Evolutionary conservation across 2,113 vertebrate species (phyloP), one percentile per base, ranked within the genome.

Genomic region (Chionodraco myersi): DNA sequence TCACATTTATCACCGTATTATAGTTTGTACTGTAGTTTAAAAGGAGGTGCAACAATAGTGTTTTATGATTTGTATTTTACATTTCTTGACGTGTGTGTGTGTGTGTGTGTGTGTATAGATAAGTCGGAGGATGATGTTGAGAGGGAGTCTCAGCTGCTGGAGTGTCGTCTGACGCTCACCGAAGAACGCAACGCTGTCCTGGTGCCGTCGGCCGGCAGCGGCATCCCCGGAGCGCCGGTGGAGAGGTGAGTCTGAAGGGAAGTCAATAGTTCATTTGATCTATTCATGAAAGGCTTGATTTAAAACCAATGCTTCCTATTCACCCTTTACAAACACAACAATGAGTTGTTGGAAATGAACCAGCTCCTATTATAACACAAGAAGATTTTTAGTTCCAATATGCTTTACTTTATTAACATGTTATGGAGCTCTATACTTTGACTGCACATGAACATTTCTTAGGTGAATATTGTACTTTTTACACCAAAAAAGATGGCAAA

Each of bases 181-280:
- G 98, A 99, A 51, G 98, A 99, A 30, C 95, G 98, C 10, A 99
- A 99, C 0, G 96, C 97, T 0, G 97, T 98, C 0, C 94, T 99
- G 94, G 96, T 99, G 65, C 98, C 98, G 23, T 97, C 97, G 1
- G 96, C 96, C 1, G 97, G 97, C 85, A 99, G 98, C 6, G 97
- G 97, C 1, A 99, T 99, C 77, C 98, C 98, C 0, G 98, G 98
- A 72, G 96, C 98, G 0, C 97, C 97, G 0, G 97, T 96, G 0
- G 96, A 98, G 71, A 98, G 97, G 98, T 99, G 89, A 1, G 77
- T 79, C 47, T 71, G 36, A 41, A 6, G 36, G 36, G 0, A 41
- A 41, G 7, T 7, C 36, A 6, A 41, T 41, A 41, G 36, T 41
- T 41, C 1, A 41, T 41, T 41, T 41, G 36, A 41, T 41, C 36